Percentiles rank a stretch among this genome's conserved stretches.
Evolutionary conservation across 2,797 vertebrate species (phyloP).

Genomic region (Lithobates pipiens): DNA sequence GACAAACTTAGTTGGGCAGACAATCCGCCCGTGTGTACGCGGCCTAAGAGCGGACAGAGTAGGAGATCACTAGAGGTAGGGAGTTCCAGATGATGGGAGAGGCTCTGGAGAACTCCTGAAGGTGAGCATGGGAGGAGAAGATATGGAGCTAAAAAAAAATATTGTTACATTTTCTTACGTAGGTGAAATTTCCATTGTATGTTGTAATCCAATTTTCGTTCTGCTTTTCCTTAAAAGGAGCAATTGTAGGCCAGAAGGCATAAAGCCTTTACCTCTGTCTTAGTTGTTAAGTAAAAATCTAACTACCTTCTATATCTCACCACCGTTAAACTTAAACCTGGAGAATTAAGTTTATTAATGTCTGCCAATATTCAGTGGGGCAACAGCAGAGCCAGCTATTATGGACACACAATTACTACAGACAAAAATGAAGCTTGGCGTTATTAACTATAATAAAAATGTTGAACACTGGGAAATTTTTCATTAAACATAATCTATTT

Average conservation of each 20-base stretch:
- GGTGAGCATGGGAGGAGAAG: too few species aligned
- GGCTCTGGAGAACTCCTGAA: too few species aligned
- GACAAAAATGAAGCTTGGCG: constrained; percentile 83
- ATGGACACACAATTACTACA: constrained; percentile 83
- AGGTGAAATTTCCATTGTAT: constrained; percentile 12
- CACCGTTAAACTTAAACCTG: constrained; percentile 87
- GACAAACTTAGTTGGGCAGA: too few species aligned
- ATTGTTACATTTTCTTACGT: neutral
- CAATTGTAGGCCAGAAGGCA: constrained; percentile 67
- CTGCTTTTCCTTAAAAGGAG: constrained; percentile 29
- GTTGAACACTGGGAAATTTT: constrained; percentile 86
- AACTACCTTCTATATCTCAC: constrained; percentile 86
- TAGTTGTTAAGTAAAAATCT: constrained; percentile 81
- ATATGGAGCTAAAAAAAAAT: too few species aligned
- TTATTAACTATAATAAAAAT: constrained; percentile 88
- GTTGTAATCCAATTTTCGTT: constrained; percentile 9
- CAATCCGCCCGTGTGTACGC: too few species aligned
- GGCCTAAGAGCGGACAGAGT: too few species aligned
- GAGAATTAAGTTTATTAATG: constrained; percentile 88
- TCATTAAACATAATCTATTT: constrained; percentile 86
- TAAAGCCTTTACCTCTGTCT: constrained; percentile 73
- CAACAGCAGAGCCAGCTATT: constrained; percentile 84
- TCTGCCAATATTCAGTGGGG: constrained; percentile 83
- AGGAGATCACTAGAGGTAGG: too few species aligned
- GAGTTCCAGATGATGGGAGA: too few species aligned